Percentiles rank a stretch among this genome's conserved stretches.
These are phyloP conservation scores for Parnassius smintheus DNA, from an alignment of 2,888 invertebrate genomes.

Conservation along the genomic window DNA sequence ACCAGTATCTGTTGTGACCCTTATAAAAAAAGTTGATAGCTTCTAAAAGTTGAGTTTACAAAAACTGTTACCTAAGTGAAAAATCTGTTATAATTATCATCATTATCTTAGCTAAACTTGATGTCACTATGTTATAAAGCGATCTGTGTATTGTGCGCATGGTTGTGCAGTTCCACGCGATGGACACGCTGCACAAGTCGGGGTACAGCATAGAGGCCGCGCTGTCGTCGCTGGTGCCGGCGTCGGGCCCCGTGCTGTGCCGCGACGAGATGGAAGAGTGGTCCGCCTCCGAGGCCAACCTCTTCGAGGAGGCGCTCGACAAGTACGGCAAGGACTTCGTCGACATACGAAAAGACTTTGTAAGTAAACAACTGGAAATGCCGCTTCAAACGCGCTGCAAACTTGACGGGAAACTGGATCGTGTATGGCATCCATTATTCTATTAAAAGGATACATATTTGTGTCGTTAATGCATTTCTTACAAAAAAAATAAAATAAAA, in stretches of 20 bases:
- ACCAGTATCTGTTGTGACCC: no score
- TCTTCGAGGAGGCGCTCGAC: constrained; percentile 99
- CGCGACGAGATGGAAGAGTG: constrained; percentile 99
- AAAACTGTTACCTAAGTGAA: no score
- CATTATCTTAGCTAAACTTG: no score
- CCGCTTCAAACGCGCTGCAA: no score
- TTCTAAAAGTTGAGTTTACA: no score
- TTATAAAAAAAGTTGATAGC: no score
- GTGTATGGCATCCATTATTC: no score
- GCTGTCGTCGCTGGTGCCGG: constrained; percentile 95
- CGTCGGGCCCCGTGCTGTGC: constrained; percentile 96
- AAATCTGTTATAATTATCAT: no score
- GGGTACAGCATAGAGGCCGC: constrained; percentile 95
- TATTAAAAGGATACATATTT: no score
- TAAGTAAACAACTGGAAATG: constrained; percentile 74
- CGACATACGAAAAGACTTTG: constrained; percentile 98
- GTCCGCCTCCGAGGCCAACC: constrained; percentile 99
- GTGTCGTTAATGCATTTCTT: no score
- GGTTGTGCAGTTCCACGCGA: constrained; percentile 92
- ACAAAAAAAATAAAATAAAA: no score
- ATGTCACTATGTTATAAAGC: background rate
- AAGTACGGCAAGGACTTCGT: constrained; percentile 99
- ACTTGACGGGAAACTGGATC: no score
- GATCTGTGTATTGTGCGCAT: background rate
- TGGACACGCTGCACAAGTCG: constrained; percentile 97